These are phyloP conservation scores for Ochlodes sylvanus DNA, from an alignment of 2,888 invertebrate genomes.

Conservation along the genomic window DNA sequence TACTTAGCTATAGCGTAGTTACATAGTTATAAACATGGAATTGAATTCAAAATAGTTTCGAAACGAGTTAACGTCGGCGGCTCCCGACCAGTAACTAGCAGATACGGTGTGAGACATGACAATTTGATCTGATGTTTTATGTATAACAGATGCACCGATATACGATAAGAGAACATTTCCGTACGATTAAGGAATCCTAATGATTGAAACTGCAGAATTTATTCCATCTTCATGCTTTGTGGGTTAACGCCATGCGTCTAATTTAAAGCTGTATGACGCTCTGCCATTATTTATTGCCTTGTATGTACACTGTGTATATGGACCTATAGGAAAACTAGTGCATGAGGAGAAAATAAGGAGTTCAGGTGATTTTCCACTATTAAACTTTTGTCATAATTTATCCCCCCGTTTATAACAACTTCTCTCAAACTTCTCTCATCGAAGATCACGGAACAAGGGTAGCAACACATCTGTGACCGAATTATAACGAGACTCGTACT, in stretches of 20 bases:
- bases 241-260: slow-evolving; percentile 38
- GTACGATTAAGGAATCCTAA: slow-evolving; percentile 37
- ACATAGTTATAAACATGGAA: neutral
- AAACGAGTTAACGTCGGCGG: slow-evolving; percentile 19
- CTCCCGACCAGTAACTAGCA: slow-evolving; percentile 21
- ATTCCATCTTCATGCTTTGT: slow-evolving; percentile 34
- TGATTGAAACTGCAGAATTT: slow-evolving; percentile 29
- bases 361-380: neutral
- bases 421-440: no score
- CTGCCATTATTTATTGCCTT: slow-evolving; percentile 22
- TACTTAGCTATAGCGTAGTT: neutral
- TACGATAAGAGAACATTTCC: slow-evolving; percentile 35
- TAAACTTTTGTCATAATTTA: neutral
- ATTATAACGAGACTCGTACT: no score
- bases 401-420: no score
- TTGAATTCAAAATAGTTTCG: slow-evolving; percentile 18
- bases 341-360: neutral
- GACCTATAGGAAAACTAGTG: slow-evolving; percentile 9
- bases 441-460: no score
- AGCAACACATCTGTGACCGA: no score
- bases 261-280: slow-evolving; percentile 30
- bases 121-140: slow-evolving; percentile 35
- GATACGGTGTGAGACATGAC: slow-evolving; percentile 27
- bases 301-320: slow-evolving; percentile 19
- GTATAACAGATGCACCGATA: slow-evolving; percentile 35